Evolutionary conservation across 2,888 invertebrate species (phyloP).

Genomic region (Oeneis ivallda): DNA sequence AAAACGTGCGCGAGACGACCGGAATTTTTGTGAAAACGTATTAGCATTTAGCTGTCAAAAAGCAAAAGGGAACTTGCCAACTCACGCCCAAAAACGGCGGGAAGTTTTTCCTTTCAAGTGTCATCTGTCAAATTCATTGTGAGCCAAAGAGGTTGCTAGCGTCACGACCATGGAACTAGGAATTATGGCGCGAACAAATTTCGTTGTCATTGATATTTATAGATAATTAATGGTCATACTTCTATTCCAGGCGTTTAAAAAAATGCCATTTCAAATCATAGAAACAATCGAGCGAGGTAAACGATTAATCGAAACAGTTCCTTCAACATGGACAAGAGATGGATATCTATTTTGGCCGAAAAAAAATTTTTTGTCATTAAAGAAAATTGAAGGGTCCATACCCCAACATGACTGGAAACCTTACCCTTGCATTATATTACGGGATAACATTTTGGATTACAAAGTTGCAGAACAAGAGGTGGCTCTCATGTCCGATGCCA

Average conservation of each 20-base stretch:
- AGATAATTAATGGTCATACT: conserved; percentile 24
- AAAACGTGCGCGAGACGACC: no score
- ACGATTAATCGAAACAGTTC: conserved; percentile 7
- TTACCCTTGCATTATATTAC: conserved; percentile 4
- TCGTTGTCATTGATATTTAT: conserved; percentile 24
- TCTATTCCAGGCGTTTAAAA: conserved; percentile 38
- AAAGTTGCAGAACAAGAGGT: conserved; percentile 5
- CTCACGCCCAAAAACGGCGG: no score
- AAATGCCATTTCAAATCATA: conserved; percentile 37
- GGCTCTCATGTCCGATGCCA: conserved; percentile 3
- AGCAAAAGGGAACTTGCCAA: no score
- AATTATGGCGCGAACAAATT: no score
- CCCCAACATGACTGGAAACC: conserved; percentile 7
- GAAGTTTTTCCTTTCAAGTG: no score
- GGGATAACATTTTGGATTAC: conserved; percentile 7
- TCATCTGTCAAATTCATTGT: no score
- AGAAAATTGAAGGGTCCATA: conserved; percentile 3
- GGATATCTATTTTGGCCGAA: not conserved
- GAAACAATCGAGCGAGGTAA: conserved; percentile 7
- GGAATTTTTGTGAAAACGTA: no score
- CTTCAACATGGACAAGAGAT: conserved; percentile 7
- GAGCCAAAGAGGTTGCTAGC: no score
- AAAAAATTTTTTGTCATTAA: not conserved
- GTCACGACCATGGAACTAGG: no score
- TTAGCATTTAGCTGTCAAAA: no score